Percentiles rank a stretch among this genome's conserved stretches.
phyloP scores from a whole-genome alignment of 2,797 vertebrate genomes.

The Alfaro cultratus region DNA sequence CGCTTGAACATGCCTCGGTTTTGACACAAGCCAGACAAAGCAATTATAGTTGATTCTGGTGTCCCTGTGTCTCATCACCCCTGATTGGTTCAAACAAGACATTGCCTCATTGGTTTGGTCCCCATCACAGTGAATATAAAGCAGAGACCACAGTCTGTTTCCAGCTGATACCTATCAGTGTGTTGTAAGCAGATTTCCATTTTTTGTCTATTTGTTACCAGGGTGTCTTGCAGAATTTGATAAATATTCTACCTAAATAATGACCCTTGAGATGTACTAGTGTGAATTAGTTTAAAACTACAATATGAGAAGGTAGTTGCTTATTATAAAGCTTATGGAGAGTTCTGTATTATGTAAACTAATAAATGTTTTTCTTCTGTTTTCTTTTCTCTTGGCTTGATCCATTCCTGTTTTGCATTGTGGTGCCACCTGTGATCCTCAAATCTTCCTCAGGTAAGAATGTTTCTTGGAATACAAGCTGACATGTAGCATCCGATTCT shows the following conservation, averaged over 20 bases:
- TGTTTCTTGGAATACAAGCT: background rate
- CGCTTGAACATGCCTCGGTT: conserved; percentile 14
- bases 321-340: conserved; percentile 31
- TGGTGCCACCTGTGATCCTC: conserved; percentile 4
- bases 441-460: background rate
- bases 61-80: conserved; percentile 68
- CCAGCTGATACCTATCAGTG: conserved; percentile 39
- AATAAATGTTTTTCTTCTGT: conserved; percentile 58
- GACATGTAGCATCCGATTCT: background rate
- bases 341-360: conserved; percentile 47
- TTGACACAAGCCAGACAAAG: conserved; percentile 69
- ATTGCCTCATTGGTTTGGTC: conserved; percentile 57
- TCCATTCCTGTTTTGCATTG: conserved; percentile 21
- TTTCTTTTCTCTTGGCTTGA: background rate
- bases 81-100: conserved; percentile 71
- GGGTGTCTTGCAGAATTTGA: conserved; percentile 17
- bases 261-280: conserved; percentile 5
- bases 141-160: conserved; percentile 29
- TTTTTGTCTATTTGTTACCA: conserved; percentile 17
- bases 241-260: conserved; percentile 25
- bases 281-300: conserved; percentile 17
- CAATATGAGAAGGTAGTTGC: conserved; percentile 1
- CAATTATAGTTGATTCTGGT: conserved; percentile 57
- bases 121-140: conserved; percentile 50
- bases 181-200: conserved; percentile 26